Evolutionary conservation across 2,797 vertebrate genomes (phyloP).

Genomic region (Rhincodon typus): DNA sequence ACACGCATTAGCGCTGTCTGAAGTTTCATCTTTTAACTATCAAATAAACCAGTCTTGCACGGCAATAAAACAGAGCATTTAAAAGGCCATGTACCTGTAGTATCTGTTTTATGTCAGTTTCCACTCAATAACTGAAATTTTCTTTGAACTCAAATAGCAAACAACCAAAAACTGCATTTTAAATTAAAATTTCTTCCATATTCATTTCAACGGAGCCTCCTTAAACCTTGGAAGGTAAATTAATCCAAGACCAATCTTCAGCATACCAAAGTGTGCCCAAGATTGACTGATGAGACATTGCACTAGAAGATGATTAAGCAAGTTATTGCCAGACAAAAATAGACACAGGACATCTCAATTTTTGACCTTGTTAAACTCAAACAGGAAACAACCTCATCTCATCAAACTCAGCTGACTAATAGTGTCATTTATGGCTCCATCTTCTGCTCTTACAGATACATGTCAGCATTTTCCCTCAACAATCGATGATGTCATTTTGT

Average conservation of each 20-base stretch:
- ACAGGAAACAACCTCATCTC: background rate
- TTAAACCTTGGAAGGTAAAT: background rate
- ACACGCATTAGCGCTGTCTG: background rate
- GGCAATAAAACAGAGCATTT: background rate
- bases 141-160: background rate
- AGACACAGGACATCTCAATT: background rate
- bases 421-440: background rate
- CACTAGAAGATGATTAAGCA: background rate
- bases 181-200: background rate
- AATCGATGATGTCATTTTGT: background rate
- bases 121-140: background rate
- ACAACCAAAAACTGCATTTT: background rate
- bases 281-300: background rate
- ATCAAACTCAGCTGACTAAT: background rate
- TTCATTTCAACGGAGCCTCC: background rate
- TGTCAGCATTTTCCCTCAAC: background rate
- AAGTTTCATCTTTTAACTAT: background rate
- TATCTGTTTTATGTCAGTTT: background rate
- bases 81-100: background rate
- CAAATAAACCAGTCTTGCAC: background rate
- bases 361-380: background rate
- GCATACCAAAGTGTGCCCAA: background rate
- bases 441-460: background rate
- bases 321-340: background rate
- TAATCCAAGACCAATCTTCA: background rate